Evolutionary conservation across 1,140 invertebrate genomes (phyloP).

Genomic region (Diploscapter pachys): DNA sequence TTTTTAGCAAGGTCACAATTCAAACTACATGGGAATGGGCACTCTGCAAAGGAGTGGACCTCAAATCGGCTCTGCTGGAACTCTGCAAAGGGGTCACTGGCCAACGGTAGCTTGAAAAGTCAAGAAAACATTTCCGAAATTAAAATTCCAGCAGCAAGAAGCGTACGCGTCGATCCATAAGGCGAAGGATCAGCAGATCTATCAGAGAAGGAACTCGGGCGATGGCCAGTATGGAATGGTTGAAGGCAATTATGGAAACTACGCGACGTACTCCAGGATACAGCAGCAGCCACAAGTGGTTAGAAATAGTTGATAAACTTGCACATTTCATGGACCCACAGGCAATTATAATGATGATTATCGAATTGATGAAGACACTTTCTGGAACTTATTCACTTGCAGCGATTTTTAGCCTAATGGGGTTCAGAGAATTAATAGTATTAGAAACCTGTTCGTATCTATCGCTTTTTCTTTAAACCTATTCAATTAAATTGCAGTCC

Average conservation of each 20-base stretch:
- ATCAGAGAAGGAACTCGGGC: constrained; percentile 19
- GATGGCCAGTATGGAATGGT: constrained; percentile 24
- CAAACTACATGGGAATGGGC: background rate
- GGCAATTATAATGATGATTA: too few relatives aligned
- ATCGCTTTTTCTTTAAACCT: too few relatives aligned
- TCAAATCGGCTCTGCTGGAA: constrained; percentile 4
- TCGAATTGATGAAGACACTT: too few relatives aligned
- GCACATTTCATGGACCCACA: too few relatives aligned
- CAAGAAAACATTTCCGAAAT: background rate
- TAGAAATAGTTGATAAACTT: too few relatives aligned
- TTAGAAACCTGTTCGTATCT: too few relatives aligned
- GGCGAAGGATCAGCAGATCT: constrained; percentile 13
- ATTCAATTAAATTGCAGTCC: background rate
- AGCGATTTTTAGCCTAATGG: too few relatives aligned
- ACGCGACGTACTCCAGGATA: constrained; percentile 35
- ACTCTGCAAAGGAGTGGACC: constrained; percentile 18
- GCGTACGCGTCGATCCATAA: constrained; percentile 34
- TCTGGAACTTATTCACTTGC: too few relatives aligned
- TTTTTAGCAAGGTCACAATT: too few relatives aligned
- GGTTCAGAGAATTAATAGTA: too few relatives aligned
- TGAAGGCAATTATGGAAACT: constrained; percentile 14
- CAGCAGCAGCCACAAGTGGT: constrained; percentile 15
- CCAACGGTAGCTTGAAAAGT: constrained; percentile 6
- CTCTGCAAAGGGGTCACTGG: constrained; percentile 15
- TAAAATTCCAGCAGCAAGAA: constrained; percentile 13